A percentile compares a stretch with the other conserved stretches of the same genome.
Conservation (phyloP, 2,797 vertebrate genomes). For the Danio jaintianensis region DNA sequence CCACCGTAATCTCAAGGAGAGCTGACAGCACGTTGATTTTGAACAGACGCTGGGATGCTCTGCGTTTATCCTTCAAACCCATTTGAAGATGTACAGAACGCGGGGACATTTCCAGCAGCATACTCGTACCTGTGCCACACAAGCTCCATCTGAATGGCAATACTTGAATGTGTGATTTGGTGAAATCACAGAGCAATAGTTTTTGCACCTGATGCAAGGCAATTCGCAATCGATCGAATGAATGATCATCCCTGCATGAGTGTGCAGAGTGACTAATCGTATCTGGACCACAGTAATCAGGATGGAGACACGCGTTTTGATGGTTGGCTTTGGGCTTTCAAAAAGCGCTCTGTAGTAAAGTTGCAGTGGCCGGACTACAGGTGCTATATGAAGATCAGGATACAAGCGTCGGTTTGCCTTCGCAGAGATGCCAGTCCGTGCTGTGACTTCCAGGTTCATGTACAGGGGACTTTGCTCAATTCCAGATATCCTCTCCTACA, state of each 20-base stretch:
- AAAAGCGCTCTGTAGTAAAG: conserved; percentile 62
- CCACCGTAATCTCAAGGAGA: conserved; percentile 39
- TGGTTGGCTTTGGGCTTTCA: conserved; percentile 24
- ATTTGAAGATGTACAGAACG: conserved; percentile 33
- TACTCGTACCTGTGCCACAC: background rate
- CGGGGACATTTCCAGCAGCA: conserved; percentile 6
- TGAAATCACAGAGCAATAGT: conserved; percentile 22
- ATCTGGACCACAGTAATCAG: conserved; percentile 14
- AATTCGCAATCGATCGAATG: conserved; percentile 16
- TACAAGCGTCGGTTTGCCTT: conserved; percentile 75
- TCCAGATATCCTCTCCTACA: conserved; percentile 92
- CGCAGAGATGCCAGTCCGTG: conserved; percentile 96
- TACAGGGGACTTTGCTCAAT: conserved; percentile 97
- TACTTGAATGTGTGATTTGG: conserved; percentile 8
- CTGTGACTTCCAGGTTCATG: conserved; percentile 97
- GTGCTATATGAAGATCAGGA: conserved; percentile 81
- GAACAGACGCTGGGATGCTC: conserved; percentile 28
- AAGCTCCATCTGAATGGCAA: conserved; percentile 27
- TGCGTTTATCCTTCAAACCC: conserved; percentile 36
- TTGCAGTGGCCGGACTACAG: conserved; percentile 68
- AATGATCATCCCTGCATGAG: conserved; percentile 19
- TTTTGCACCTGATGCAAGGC: conserved; percentile 25
- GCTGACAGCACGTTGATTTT: conserved; percentile 28
- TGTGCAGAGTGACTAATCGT: conserved; percentile 41
- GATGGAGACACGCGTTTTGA: conserved; percentile 22